phyloP scores from a whole-genome alignment of 35 echinoderm and acorn worm genomes.

The Hemicentrotus pulcherrimus region DNA sequence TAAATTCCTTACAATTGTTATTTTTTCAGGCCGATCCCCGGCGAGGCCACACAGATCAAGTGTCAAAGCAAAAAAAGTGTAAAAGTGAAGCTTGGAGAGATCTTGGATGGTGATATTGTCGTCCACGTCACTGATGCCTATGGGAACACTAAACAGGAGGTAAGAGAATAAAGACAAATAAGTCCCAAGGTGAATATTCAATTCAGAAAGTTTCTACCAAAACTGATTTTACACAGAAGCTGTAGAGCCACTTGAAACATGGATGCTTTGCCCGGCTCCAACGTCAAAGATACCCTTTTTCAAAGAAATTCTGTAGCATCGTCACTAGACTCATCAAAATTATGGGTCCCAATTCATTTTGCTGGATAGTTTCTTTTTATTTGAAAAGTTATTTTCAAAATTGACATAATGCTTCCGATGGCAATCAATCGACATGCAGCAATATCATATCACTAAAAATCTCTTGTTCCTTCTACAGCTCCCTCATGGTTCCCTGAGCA shows the following conservation, averaged over 20 bases:
- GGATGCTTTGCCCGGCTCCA: too few relatives aligned
- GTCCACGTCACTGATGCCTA: constrained; percentile 74
- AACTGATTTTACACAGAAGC: too few relatives aligned
- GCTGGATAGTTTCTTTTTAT: background rate
- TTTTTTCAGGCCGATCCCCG: constrained; percentile 76
- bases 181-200: too few relatives aligned
- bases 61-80: constrained; percentile 67
- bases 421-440: too few relatives aligned
- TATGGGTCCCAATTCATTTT: too few relatives aligned
- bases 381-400: background rate
- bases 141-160: constrained; percentile 82
- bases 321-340: background rate
- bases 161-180: constrained; percentile 37
- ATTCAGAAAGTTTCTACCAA: too few relatives aligned
- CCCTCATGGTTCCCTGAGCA: constrained; percentile 81
- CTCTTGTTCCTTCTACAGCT: constrained; percentile 42
- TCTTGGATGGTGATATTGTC: constrained; percentile 65
- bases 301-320: too few relatives aligned
- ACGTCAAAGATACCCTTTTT: too few relatives aligned
- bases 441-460: too few relatives aligned
- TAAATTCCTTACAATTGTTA: too few relatives aligned
- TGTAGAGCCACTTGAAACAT: too few relatives aligned
- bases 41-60: constrained; percentile 70
- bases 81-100: constrained; percentile 73
- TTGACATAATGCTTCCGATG: background rate